Conservation (phyloP, 2,113 vertebrate species). For the Erythrocebus patas region DNA sequence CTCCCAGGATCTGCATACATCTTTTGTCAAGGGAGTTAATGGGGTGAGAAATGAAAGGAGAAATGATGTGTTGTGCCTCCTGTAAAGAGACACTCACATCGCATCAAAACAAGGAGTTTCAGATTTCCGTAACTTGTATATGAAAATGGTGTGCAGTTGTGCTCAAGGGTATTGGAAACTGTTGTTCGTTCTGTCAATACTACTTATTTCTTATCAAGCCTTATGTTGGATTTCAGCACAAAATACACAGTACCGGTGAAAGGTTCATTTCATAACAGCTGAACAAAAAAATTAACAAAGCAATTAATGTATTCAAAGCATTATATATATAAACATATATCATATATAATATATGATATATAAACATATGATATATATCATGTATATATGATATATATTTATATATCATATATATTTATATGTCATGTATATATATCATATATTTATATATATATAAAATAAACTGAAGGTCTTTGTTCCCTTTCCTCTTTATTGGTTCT, state of each 20-base stretch:
- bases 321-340: background rate
- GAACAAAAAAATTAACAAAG: background rate
- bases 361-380: background rate
- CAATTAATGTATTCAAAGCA: background rate
- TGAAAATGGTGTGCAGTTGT: background rate
- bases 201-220: background rate
- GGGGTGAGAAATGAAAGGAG: background rate
- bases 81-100: background rate
- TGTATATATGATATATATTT: too few relatives aligned
- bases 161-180: background rate
- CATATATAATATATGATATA: background rate
- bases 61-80: background rate
- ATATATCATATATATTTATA: too few relatives aligned
- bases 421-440: too few relatives aligned
- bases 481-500: background rate
- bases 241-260: background rate
- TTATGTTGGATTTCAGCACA: background rate
- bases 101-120: background rate
- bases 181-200: background rate
- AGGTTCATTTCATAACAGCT: background rate
- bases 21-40: conserved; percentile 31
- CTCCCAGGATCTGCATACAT: background rate
- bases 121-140: background rate
- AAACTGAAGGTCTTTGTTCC: background rate
- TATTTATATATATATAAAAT: background rate